Evolutionary conservation across 2,888 invertebrate genomes (phyloP), one percentile per base, ranked within the genome.

Genomic region (Andrena bicolor): DNA sequence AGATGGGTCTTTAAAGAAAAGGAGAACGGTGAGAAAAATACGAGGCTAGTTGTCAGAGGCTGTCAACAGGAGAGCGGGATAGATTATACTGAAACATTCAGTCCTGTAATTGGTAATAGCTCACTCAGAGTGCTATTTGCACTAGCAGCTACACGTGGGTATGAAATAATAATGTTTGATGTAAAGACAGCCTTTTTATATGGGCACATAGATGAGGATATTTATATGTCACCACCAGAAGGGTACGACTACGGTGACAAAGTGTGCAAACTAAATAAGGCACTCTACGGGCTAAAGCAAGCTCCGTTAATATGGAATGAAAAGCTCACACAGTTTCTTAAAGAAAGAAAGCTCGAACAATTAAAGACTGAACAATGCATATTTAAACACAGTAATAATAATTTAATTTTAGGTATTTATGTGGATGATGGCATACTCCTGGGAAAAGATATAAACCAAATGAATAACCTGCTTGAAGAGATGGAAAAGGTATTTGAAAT

Each of bases 271-370:
- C 13, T 63, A 28, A 51, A 53, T 5, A 49, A 51, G 23, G 49
- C 66, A 20, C 28, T 51, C 5, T 66, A 66, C n/a, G 51, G 51
- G 7, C 7, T 66, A 20, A 66, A 66, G 13, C 66, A 66, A 28
- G 66, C 66, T 5, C 51, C 66, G 1, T 13, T 48, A 10, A 66
- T 0, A 28, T 66, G 66, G 51, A 66, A 66, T 20, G 16, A n/a
- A 51, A 30, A 4, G 51, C 51, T 4, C 7, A 51, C 3, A 30
- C 30, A 30, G 30, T 35, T 41, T 41, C 26, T 64, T 2, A 48
- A 41, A 16, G 26, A 64, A 23, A 23, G 6, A 2, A 23, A 23
- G 0, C 13, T 68, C 0, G 10, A 68, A 2, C 20, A n/a, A 2
- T 20, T 53, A n/a, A 51, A 51, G 2, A 13, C 66, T 7, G 66